Evolutionary conservation across 2,797 vertebrate species (phyloP), one percentile per base, ranked within the genome.

Genomic region (Amblyopsis hoosieri): DNA sequence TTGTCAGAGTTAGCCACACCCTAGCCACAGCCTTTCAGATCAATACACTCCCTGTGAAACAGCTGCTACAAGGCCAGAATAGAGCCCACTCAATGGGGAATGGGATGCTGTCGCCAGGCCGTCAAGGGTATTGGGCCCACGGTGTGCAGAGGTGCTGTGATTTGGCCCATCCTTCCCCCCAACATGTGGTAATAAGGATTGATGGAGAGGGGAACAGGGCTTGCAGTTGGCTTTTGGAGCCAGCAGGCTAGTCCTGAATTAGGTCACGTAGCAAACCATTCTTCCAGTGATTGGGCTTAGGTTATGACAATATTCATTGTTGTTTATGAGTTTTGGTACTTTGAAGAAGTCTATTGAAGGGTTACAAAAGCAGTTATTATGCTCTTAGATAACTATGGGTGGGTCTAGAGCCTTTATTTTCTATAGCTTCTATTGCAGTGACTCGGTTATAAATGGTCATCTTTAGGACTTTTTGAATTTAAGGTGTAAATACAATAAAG

Each of bases 151-250:
- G 59, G 58, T 72, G 47, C 73, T 67, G 46, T 78, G 65, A 65
- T 58, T 78, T 62, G 60, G 69, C 76, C 54, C 52, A 67, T 60
- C 60, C 23, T 10, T 4, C 9, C 4, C 12, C 3, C 13, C n/a
- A 11, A 19, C 4, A 2, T 57, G 67, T 51, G 7, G 62, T 86
- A 72, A 85, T 74, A 66, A 82, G 55, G 72, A 79, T 65, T 67
- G 82, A 83, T 75, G 59, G 66, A 69, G 69, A 69, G 64, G 75
- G 71, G 73, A 56, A 59, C 9, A 29, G 62, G 59, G 69, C 64
- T 46, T 75, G 57, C 71, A 82, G 85, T 72, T 81, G 73, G 76
- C 61, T 12, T 65, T 15, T 64, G 19, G 62, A 74, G 57, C 60
- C 3, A 12, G 19, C 23, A 15, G 66, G 60, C 57, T 49, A 11